A percentile compares a stretch with the other conserved stretches of the same genome.
These are phyloP conservation scores for Columba livia DNA, from an alignment of 2,113 vertebrate genomes.

Conservation along the genomic window DNA sequence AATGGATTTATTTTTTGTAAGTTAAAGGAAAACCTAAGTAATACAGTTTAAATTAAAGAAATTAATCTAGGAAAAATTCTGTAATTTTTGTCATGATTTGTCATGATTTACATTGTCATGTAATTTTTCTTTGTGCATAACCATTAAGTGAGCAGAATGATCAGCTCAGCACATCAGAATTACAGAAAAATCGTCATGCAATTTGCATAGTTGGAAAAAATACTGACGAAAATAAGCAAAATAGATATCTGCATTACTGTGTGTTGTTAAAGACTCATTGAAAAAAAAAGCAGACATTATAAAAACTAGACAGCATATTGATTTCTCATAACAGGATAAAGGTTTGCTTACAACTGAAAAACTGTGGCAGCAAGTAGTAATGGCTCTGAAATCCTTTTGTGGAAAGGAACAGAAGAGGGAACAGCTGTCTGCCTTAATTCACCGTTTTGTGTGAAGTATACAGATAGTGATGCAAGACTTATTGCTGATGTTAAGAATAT, in stretches of 20 bases:
- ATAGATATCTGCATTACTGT: background rate
- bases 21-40: background rate
- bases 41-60: background rate
- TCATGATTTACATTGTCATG: no score
- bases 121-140: background rate
- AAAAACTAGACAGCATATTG: constrained; percentile 20
- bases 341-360: constrained; percentile 37
- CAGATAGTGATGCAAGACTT: background rate
- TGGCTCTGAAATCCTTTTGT: constrained; percentile 27
- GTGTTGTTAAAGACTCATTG: constrained; percentile 38
- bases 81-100: background rate
- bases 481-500: background rate
- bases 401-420: constrained; percentile 34
- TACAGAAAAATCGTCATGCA: background rate
- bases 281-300: constrained; percentile 29
- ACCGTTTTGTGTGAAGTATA: background rate
- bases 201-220: background rate
- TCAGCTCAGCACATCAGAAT: background rate
- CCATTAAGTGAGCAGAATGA: background rate
- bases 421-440: background rate
- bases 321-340: constrained; percentile 58
- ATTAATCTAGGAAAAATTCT: background rate
- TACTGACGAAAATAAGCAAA: background rate
- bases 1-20: background rate
- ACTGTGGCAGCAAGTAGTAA: background rate